Evolutionary conservation across 2,113 vertebrate species (phyloP), one percentile per base, ranked within the genome.

Genomic region (Tylochromis polylepis): DNA sequence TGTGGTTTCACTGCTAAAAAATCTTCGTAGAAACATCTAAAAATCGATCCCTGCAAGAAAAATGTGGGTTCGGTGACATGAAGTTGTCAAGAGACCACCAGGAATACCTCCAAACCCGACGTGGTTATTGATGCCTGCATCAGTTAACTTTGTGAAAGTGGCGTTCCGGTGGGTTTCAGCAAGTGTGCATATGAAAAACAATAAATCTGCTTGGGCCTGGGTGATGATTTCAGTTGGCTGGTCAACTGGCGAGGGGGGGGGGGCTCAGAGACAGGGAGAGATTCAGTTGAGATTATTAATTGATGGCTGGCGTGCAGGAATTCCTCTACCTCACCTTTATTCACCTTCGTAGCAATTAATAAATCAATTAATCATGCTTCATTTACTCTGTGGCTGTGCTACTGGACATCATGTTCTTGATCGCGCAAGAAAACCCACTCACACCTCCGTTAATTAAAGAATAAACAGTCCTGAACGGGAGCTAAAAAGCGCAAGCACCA

Each of bases 321-420:
- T 93, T 91, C 90, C 90, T 92, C 84, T 2, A 51, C 82, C 49
- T 87, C 89, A 87, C 87, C 82, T 85, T 36, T 82, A 62, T 91
- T 92, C 89, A 87, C 92, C 85, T 90, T 88, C 87, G 77, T 87
- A 34, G 58, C 93, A 94, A 95, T 95, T 95, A 92, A 92, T 94
- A 77, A 88, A 95, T 96, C 85, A 95, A 96, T 96, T 94, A 96
- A 96, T 96, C 85, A 95, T 96, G 92, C 78, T 89, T 94, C 93
- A 91, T 94, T 96, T 95, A 95, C 79, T 96, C 95, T 95, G 94
- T 94, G 94, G 94, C 94, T 89, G 89, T 87, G 89, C 88, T 84
- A 90, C 79, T 88, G 89, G 31, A 14, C 12, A 58, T 78, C 82
- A 7, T 16, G 16, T 5, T 1, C 20, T 5, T 9, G n/a, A 51